These are phyloP conservation scores for Streptopelia turtur DNA, from an alignment of 2,797 vertebrate genomes.

Conservation along the genomic window DNA sequence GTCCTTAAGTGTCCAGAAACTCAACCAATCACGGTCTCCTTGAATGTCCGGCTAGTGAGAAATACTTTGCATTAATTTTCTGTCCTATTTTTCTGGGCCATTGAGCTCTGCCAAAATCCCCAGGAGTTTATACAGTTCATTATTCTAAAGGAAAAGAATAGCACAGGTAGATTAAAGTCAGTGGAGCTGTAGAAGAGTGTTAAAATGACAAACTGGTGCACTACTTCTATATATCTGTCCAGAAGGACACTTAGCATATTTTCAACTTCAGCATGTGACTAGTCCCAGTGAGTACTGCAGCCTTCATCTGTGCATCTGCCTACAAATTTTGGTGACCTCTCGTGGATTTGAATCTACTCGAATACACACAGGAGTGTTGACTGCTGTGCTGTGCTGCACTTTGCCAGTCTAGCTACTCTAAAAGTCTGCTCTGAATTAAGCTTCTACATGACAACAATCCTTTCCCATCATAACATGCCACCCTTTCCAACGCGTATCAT, in stretches of 20 bases:
- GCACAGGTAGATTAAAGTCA: slow-evolving; percentile 16
- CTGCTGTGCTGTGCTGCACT: neutral
- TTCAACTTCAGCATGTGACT: neutral
- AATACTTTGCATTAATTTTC: slow-evolving; percentile 22
- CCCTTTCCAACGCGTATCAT: neutral
- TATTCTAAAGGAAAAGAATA: slow-evolving; percentile 36
- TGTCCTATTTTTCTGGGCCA: slow-evolving; percentile 50
- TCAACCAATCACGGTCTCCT: neutral
- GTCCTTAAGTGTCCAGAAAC: neutral
- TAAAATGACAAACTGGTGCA: neutral
- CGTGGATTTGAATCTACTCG: neutral
- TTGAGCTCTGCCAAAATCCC: slow-evolving; percentile 10
- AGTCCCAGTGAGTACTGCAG: neutral
- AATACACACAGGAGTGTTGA: neutral
- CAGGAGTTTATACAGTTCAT: slow-evolving; percentile 27
- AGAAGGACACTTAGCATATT: neutral
- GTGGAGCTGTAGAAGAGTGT: neutral
- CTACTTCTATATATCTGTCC: neutral
- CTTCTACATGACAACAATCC: neutral
- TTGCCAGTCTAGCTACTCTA: neutral
- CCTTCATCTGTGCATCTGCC: neutral
- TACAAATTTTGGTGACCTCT: neutral
- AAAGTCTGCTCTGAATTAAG: neutral
- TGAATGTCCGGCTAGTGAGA: slow-evolving; percentile 6
- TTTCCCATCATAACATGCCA: neutral